Evolutionary conservation across 53 echinoderm and acorn worm species (phyloP), one percentile per base, ranked within the genome.

Genomic region (Mesocentrotus franciscanus): DNA sequence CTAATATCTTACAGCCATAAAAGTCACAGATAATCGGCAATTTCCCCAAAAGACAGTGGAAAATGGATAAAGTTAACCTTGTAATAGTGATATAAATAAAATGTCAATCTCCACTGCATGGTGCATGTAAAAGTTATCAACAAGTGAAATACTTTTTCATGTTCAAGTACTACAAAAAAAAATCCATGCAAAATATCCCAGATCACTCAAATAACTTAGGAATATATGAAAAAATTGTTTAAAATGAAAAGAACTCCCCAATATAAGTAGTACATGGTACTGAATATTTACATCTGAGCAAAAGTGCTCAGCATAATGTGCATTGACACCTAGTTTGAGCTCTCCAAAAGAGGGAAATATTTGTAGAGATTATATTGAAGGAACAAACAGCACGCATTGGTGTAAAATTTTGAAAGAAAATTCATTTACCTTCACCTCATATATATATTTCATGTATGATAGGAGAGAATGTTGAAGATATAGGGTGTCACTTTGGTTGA

Each of bases 241-340:
- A 85, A 10, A 56, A 57, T 20, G 56, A 22, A 56, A 9, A 29
- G 56, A 85, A 85, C 85, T 85, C 26, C 90, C 90, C 90, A 36
- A 90, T 58, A 90, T 60, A 90, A 90, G 90, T 90, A 90, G 90
- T 90, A 90, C 90, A 90, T 60, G 90, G 90, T 90, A 90, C 90
- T 60, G 32, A 85, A 81, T 81, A 81, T 81, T 81, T 81, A 81
- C 81, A 81, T 36, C 20, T 39, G 81, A 81, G 81, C 81, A 6
- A 39, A 36, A 39, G 74, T 39, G 36, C 81, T 81, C 81, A 81
- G 8, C 17, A 39, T 81, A 81, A 81, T 33, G 30, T 81, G 81
- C 90, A 90, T 90, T 14, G 11, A 29, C 58, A 58, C 13, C 32
- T 26, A n/a, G 11, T 35, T 60, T 27, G 9, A 4, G n/a, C 56